Percentiles rank a stretch among this genome's conserved stretches.
These are phyloP conservation scores for Thera obeliscata DNA, from an alignment of 2,888 invertebrate genomes.

Conservation along the genomic window DNA sequence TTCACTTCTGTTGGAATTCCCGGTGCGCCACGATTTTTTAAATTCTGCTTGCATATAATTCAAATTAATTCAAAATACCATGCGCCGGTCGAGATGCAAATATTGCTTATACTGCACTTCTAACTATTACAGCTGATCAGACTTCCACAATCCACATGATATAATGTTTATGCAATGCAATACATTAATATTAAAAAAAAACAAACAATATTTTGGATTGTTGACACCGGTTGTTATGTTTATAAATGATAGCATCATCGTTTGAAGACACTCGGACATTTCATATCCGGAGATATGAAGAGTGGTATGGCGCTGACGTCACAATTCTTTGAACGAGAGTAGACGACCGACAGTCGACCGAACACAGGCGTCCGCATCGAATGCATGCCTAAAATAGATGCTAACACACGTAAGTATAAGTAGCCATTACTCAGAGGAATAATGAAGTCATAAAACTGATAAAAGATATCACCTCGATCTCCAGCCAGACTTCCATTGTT, in stretches of 20 bases:
- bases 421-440: slow-evolving; percentile 44
- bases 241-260: slow-evolving; percentile 48
- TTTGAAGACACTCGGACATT: slow-evolving; percentile 45
- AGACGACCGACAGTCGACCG: slow-evolving; percentile 36
- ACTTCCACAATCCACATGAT: slow-evolving; percentile 23
- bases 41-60: too few species aligned
- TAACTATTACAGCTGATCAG: slow-evolving; percentile 38
- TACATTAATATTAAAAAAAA: slow-evolving; percentile 32
- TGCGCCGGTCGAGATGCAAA: too few species aligned
- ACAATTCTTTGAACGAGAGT: slow-evolving; percentile 54
- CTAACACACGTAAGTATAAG: slow-evolving; percentile 59
- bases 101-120: too few species aligned
- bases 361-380: slow-evolving; percentile 49
- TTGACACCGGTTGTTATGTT: slow-evolving; percentile 46
- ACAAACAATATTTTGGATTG: slow-evolving; percentile 38
- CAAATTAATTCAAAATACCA: too few species aligned
- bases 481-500: slow-evolving; percentile 38
- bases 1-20: too few species aligned
- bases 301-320: slow-evolving; percentile 45
- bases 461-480: slow-evolving; percentile 43
- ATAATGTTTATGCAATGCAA: slow-evolving; percentile 29
- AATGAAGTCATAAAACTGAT: slow-evolving; percentile 49
- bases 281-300: slow-evolving; percentile 37
- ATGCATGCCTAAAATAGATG: slow-evolving; percentile 61
- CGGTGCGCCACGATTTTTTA: too few species aligned